Base-by-base conservation (phyloP, 2,113 vertebrate species). In the Tapirus terrestris region DNA sequence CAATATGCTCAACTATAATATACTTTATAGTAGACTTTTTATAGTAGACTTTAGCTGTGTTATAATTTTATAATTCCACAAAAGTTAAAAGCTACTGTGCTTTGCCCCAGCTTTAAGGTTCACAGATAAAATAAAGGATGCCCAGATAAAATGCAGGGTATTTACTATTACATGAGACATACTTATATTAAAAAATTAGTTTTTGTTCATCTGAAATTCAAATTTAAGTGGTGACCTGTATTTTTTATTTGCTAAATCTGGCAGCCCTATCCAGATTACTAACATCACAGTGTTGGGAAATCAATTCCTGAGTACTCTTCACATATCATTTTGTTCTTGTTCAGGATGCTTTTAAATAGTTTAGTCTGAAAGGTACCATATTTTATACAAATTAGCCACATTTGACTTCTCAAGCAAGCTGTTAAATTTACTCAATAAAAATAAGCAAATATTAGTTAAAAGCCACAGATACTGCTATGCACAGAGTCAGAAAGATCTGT, bases 381-480 rank as follows among this genome's bases (percentile, higher is more conserved):
- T 94, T 91, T 79, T 25, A 92, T 60, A 77, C 68, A 45, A 98
- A 96, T 23, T 12, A 88, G 60, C 72, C 58, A 51, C 53, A 92
- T 76, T 67, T 82, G 56, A 90, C 9, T 95, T 95, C 29, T 91
- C 51, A 96, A 91, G 48, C 75, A 96, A 96, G 65, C 36, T 96
- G 53, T 72, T 97, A 89, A 96, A 91, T 92, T 95, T 97, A 89
- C 72, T 89, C 75, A 77, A 76, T 79, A 77, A 73, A 89, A 93
- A 91, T 75, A 17, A 97, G 31, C 36, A 97, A 87, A 84, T 21
- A 96, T 31, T 89, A 72, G 61, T 89, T 85, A 96, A 95, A 95
- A 81, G 89, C 21, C 87, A 61, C 48, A 88, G 33, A 85, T n/a
- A 76, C 2, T 65, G 23, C 73, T 76, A 90, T 79, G 43, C 96